Conservation (phyloP, 2,888 invertebrate species). For the Trissolcus brochymenae region DNA sequence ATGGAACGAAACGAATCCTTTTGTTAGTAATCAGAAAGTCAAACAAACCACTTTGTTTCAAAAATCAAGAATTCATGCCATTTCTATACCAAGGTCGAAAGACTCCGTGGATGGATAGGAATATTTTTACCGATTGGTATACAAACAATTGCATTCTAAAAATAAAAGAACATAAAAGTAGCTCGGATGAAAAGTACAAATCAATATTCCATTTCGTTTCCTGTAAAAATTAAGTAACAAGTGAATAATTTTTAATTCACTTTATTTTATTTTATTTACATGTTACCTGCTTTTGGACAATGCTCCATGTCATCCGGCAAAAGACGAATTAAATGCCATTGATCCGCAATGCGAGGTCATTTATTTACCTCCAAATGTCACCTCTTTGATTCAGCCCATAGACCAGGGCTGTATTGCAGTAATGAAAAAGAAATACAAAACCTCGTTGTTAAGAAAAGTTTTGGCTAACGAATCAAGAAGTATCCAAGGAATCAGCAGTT, state of each 20-base stretch:
- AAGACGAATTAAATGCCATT: neutral
- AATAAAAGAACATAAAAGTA: neutral
- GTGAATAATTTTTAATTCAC: no score
- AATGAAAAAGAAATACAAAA: neutral
- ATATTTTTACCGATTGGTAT: neutral
- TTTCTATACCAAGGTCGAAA: neutral
- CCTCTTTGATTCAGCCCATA: neutral
- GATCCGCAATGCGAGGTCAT: neutral
- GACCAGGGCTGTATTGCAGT: conserved; percentile 1
- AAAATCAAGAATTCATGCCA: neutral
- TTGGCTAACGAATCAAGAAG: neutral
- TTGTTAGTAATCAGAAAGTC: neutral
- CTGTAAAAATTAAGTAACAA: no score
- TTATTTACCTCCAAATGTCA: neutral
- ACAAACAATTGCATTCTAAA: neutral
- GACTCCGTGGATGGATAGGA: neutral
- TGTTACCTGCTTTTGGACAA: neutral
- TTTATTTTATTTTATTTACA: no score
- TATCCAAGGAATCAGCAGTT: neutral
- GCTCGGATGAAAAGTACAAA: neutral
- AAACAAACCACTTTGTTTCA: conserved; percentile 1
- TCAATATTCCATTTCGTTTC: no score
- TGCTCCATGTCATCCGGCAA: neutral
- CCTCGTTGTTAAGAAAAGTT: neutral
- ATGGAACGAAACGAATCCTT: neutral